Evolutionary conservation across 2,797 vertebrate genomes (phyloP).

Genomic region (Neosilurus hyrtlii): DNA sequence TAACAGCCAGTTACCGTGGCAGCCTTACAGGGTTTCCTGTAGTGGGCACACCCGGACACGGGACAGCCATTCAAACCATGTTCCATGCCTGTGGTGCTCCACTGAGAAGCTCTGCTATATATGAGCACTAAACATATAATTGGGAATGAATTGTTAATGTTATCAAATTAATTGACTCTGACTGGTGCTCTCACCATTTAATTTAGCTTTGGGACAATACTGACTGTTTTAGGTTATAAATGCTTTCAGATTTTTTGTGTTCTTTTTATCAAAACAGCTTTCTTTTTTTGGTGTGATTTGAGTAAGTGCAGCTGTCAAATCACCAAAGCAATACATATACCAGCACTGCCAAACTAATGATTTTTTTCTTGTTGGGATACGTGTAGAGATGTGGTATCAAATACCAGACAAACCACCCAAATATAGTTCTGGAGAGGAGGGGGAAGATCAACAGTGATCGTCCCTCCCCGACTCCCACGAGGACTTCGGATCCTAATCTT

Average conservation of each 20-base stretch:
- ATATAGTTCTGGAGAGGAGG: constrained; percentile 5
- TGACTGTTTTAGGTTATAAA: constrained; percentile 1
- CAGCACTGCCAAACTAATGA: constrained; percentile 7
- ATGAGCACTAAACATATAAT: not conserved
- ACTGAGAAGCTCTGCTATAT: not conserved
- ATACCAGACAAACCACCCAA: constrained; percentile 31
- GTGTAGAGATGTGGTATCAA: constrained; percentile 12
- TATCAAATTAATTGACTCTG: not conserved
- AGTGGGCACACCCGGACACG: too few relatives aligned
- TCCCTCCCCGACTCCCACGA: constrained; percentile 28
- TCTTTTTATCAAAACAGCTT: too few relatives aligned
- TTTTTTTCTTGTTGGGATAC: constrained; percentile 16
- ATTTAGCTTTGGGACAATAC: not conserved
- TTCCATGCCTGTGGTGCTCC: too few relatives aligned
- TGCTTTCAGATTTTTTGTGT: not conserved
- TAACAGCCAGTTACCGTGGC: too few relatives aligned
- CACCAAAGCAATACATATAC: not conserved
- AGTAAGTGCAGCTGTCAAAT: not conserved
- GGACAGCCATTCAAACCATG: too few relatives aligned
- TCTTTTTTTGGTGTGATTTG: not conserved
- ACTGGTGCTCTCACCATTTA: not conserved
- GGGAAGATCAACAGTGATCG: constrained; percentile 20
- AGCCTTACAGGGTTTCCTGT: too few relatives aligned
- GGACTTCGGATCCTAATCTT: constrained; percentile 35
- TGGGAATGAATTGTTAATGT: not conserved